Conservation (phyloP, 2,888 invertebrate genomes). For the Lacanobia wlatinum region DNA sequence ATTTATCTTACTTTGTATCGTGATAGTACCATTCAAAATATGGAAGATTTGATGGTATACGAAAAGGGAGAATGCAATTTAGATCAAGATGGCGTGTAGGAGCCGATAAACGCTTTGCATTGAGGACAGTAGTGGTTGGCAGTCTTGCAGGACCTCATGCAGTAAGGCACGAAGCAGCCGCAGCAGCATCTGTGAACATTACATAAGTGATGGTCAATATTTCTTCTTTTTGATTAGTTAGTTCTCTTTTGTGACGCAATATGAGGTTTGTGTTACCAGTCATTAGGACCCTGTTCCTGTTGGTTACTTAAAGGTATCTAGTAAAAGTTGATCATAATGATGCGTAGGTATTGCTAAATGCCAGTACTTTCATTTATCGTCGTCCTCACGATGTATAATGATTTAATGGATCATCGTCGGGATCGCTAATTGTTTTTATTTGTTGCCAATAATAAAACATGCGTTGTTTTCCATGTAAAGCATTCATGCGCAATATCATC, state of each 20-base stretch:
- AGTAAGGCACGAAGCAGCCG: conserved; percentile 87
- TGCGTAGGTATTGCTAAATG: neutral
- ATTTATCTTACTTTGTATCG: conserved; percentile 3
- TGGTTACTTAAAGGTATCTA: neutral
- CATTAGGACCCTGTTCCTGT: neutral
- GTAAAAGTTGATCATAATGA: neutral
- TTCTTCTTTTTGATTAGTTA: neutral
- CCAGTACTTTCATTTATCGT: neutral
- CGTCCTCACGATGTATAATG: neutral
- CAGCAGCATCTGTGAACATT: conserved; percentile 86
- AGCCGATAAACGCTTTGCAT: conserved; percentile 85
- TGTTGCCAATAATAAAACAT: conserved; percentile 29
- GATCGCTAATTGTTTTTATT: conserved; percentile 25
- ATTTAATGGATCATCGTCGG: conserved; percentile 25
- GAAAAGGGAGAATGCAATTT: neutral
- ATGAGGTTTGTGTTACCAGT: neutral
- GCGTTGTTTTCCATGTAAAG: conserved; percentile 6
- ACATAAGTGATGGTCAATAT: conserved; percentile 1
- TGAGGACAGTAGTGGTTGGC: conserved; percentile 89
- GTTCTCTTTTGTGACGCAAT: conserved; percentile 1
- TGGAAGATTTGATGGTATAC: conserved; percentile 4
- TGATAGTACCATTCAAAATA: conserved; percentile 14
- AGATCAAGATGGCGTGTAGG: conserved; percentile 82
- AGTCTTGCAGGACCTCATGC: conserved; percentile 90
- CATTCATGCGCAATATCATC: conserved; percentile 5